Evolutionary conservation across 2,113 vertebrate species (phyloP), one percentile per base, ranked within the genome.

Genomic region (Brachionichthys hirsutus): DNA sequence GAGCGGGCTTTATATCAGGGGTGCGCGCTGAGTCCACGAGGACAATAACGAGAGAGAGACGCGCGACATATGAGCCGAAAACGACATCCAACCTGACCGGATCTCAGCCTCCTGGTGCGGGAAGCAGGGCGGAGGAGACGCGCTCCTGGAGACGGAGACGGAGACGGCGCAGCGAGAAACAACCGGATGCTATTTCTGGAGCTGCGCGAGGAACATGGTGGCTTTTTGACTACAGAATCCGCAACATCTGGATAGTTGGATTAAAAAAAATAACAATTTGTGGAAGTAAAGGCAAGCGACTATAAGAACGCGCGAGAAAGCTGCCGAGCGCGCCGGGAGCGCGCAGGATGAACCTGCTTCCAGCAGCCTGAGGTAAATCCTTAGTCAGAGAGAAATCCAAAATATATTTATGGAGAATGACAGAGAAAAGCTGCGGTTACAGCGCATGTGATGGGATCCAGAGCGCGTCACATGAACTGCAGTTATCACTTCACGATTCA

Each of bases 341-440:
- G n/a, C n/a, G n/a, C 56, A 83, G 52, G 74, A 86, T 87, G 87
- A 61, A 70, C 55, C 54, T 67, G 74, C 55, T 54, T 63, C 74
- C 47, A 76, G 67, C 75, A 18, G 52, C 80, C 48, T 87, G 78
- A 89, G 85, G 85, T 87, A 84, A 85, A 73, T 61, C 45, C 64
- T 62, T 18, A n/a, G n/a, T n/a, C 7, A 17, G n/a, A 74, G 58
- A 59, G 15, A 49, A 10, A 41, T 49, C 49, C 14, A 66, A 44
- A 47, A 67, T 69, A 30, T 9, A 50, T n/a, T 18, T 48, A 8
- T 20, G 22, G 22, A 41, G n/a, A 17, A 41, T 8, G 38, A 38
- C 62, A 62, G 62, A 49, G 19, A 41, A 49, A 57, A 41, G 30
- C 51, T 57, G 38, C 35, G 18, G 16, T 63, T 46, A n/a, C n/a